Conservation (phyloP, 2,113 vertebrate species). For the Monopterus albus region DNA sequence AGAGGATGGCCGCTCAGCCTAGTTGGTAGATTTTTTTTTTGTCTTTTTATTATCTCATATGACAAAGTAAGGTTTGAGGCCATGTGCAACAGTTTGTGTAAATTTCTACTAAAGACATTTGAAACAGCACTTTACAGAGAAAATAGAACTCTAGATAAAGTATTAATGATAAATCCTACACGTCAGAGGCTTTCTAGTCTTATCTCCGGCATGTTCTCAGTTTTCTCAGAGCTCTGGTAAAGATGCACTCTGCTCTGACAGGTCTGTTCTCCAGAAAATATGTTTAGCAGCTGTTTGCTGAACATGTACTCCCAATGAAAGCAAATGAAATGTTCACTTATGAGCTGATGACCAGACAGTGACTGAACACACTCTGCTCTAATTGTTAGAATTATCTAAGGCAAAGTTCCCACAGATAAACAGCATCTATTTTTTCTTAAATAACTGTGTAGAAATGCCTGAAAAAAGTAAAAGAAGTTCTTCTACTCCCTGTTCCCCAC, state of each 20-base stretch:
- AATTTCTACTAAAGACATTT: background rate
- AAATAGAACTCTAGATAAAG: no score
- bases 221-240: conserved; percentile 25
- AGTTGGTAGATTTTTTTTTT: conserved; percentile 94
- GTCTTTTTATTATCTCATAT: conserved; percentile 47
- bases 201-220: background rate
- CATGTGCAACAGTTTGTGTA: background rate
- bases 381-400: background rate
- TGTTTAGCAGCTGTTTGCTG: conserved; percentile 74
- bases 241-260: conserved; percentile 32
- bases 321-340: conserved; percentile 75
- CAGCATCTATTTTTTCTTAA: no score
- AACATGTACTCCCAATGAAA: conserved; percentile 40
- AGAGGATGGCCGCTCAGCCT: conserved; percentile 99
- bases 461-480: no score
- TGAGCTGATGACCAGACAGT: conserved; percentile 38
- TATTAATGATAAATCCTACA: conserved; percentile 5
- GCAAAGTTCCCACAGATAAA: background rate
- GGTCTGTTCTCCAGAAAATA: conserved; percentile 64
- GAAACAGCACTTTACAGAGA: background rate
- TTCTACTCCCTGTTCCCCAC: no score
- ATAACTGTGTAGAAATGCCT: no score
- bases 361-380: background rate
- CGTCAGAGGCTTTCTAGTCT: background rate
- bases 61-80: background rate